phyloP scores from a whole-genome alignment of 2,888 invertebrate species.

The Augochlorella aurata region DNA sequence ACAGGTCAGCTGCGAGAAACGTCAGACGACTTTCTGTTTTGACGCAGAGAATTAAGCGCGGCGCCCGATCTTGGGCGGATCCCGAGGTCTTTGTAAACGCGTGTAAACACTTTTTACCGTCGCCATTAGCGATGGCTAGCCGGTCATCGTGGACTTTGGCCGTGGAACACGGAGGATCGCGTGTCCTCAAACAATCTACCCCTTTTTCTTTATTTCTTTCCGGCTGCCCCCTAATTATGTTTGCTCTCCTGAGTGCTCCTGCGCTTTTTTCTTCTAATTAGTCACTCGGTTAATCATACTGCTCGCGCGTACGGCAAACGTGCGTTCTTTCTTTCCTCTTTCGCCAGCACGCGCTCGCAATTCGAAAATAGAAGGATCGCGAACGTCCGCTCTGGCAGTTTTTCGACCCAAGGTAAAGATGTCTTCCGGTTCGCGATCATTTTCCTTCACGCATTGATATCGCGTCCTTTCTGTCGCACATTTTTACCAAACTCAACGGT shows the following conservation, averaged over 20 bases:
- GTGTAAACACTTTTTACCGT: constrained; percentile 77
- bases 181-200: constrained; percentile 80
- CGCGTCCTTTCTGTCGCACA: not conserved
- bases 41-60: constrained; percentile 41
- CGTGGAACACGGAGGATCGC: constrained; percentile 75
- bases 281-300: constrained; percentile 75
- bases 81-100: constrained; percentile 64
- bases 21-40: constrained; percentile 50
- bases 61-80: constrained; percentile 65
- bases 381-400: constrained; percentile 18
- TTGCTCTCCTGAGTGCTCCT: constrained; percentile 78
- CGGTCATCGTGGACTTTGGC: constrained; percentile 68
- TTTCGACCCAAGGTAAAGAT: constrained; percentile 25
- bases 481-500: not conserved
- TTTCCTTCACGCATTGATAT: not conserved
- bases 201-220: constrained; percentile 73
- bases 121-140: constrained; percentile 78
- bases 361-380: constrained; percentile 29
- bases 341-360: not conserved
- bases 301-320: constrained; percentile 40
- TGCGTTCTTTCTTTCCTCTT: constrained; percentile 3
- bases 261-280: constrained; percentile 76
- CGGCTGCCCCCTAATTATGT: constrained; percentile 78
- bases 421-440: not conserved
- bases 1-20: constrained; percentile 47